Conservation (phyloP, 2,113 vertebrate genomes). For the Aplodontia rufa region DNA sequence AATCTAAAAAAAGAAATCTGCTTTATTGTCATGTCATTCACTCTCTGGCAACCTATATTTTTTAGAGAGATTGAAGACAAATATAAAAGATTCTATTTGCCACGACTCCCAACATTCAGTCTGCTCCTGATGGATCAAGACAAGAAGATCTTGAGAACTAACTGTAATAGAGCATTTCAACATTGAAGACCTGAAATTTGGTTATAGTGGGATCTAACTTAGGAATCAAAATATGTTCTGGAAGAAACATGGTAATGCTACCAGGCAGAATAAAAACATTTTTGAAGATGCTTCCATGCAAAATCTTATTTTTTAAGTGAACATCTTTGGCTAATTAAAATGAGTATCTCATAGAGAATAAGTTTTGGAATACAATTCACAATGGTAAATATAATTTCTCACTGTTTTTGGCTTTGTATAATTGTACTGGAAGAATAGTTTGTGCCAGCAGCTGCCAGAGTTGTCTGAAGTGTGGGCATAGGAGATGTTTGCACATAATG, state of each 20-base stretch:
- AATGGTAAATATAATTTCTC: constrained; percentile 34
- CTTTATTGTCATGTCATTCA: background rate
- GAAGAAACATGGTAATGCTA: constrained; percentile 8
- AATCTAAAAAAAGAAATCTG: background rate
- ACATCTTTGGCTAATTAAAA: constrained; percentile 57
- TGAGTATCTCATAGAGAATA: constrained; percentile 44
- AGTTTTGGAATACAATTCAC: constrained; percentile 23
- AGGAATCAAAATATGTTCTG: constrained; percentile 30
- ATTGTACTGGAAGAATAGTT: constrained; percentile 33
- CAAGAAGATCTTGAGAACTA: background rate
- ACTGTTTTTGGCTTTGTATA: constrained; percentile 37
- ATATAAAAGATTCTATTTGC: background rate
- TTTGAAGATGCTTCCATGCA: constrained; percentile 35
- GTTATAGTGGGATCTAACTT: constrained; percentile 8
- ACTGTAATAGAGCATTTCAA: background rate
- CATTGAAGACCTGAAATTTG: background rate
- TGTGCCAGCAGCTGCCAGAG: constrained; percentile 7
- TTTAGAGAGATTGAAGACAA: constrained; percentile 20
- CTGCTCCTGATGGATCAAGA: constrained; percentile 28
- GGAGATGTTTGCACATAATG: background rate
- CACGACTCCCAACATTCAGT: background rate
- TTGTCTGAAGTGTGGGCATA: constrained; percentile 25
- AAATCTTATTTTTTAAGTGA: constrained; percentile 49
- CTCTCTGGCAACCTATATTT: background rate
- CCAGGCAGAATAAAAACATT: background rate